Percentiles rank a stretch among this genome's conserved stretches.
Conservation (phyloP, 53 echinoderm and acorn worm species). For the Stichopus horrens region DNA sequence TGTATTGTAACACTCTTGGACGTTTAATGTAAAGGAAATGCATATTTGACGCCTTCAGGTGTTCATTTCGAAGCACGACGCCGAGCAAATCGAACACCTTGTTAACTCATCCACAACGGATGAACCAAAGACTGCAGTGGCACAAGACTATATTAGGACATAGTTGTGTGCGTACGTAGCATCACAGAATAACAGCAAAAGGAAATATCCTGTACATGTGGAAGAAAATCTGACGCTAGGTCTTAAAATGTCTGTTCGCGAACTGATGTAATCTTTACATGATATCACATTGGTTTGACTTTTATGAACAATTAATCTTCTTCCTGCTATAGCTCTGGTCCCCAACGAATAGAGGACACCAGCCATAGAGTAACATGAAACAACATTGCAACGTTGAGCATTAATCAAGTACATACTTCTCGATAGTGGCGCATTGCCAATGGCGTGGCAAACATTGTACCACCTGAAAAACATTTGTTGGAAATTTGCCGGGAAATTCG, state of each 20-base stretch:
- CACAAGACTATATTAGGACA: not conserved
- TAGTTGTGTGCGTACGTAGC: not conserved
- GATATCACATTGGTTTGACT: not conserved
- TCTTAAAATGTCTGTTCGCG: not conserved
- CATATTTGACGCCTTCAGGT: constrained; percentile 8
- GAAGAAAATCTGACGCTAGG: not conserved
- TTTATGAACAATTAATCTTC: not conserved
- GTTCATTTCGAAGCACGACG: not conserved
- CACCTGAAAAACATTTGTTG: no score
- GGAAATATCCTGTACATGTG: not conserved
- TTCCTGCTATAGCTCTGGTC: not conserved
- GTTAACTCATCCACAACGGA: not conserved
- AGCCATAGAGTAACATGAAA: not conserved
- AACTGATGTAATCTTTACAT: not conserved
- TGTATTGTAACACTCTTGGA: not conserved
- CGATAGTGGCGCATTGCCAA: not conserved
- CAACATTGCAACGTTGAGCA: no score
- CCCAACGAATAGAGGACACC: not conserved
- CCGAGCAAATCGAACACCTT: not conserved
- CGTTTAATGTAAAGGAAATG: not conserved
- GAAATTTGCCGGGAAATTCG: no score
- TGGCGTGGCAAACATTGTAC: not conserved
- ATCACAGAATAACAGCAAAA: not conserved
- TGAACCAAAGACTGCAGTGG: not conserved
- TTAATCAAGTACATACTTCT: no score